phyloP scores from a whole-genome alignment of 2,888 invertebrate genomes.

The Scelioninae gen. 1 region DNA sequence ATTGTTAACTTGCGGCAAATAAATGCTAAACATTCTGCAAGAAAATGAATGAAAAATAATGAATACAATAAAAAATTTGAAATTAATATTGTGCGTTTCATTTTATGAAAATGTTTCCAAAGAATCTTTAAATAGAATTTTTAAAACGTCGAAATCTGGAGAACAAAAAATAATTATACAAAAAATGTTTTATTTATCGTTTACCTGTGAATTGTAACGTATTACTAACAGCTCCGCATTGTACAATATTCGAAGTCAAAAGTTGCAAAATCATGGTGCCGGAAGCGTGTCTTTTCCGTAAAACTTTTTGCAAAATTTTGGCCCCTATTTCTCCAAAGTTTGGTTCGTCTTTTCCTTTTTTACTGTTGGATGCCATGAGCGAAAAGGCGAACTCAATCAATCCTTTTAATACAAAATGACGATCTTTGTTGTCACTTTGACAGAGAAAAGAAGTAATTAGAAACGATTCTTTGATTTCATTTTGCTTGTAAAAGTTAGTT shows the following conservation, averaged over 20 bases:
- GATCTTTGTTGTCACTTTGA: constrained; percentile 83
- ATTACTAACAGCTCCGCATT: constrained; percentile 83
- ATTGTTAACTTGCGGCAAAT: constrained; percentile 81
- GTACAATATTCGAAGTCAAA: constrained; percentile 86
- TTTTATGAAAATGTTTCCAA: too few relatives aligned
- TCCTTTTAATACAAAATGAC: constrained; percentile 85
- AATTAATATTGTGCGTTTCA: too few relatives aligned
- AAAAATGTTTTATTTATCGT: not conserved
- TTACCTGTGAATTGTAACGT: constrained; percentile 87
- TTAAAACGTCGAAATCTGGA: too few relatives aligned
- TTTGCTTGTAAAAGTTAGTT: too few relatives aligned
- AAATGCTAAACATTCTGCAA: constrained; percentile 82
- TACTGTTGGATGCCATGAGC: constrained; percentile 79
- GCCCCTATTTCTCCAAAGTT: constrained; percentile 85
- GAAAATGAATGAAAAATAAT: too few relatives aligned
- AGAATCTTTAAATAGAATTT: too few relatives aligned
- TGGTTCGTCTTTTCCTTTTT: constrained; percentile 82
- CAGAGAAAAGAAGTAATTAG: too few relatives aligned
- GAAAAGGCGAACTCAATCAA: constrained; percentile 85
- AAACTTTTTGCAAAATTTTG: constrained; percentile 86
- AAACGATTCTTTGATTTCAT: too few relatives aligned
- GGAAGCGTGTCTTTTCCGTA: constrained; percentile 86
- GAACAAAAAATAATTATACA: too few relatives aligned
- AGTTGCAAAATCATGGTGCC: constrained; percentile 86
- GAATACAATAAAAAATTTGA: too few relatives aligned